Evolutionary conservation across 2,797 vertebrate genomes (phyloP).

Genomic region (Acipenser oxyrinchus): DNA sequence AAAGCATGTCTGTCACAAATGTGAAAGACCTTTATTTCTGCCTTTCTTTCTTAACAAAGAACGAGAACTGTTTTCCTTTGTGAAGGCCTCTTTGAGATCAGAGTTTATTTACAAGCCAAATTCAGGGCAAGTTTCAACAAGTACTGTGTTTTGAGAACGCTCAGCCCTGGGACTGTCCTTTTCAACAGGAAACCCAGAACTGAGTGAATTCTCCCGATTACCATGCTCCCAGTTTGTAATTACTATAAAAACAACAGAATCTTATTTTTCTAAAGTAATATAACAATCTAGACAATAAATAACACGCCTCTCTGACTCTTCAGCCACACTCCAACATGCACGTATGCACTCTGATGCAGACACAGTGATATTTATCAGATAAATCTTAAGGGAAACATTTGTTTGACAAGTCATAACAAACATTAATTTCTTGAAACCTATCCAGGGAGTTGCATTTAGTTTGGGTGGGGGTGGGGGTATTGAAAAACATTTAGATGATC

Average conservation of each 20-base stretch:
- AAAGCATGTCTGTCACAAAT: too few species aligned
- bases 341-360: slow-evolving; percentile 30
- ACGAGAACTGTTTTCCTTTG: too few species aligned
- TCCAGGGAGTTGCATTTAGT: slow-evolving; percentile 9
- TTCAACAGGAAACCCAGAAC: too few species aligned
- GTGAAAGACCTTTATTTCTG: too few species aligned
- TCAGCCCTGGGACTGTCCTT: too few species aligned
- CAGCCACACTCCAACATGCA: slow-evolving; percentile 29
- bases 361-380: slow-evolving; percentile 25
- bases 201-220: too few species aligned
- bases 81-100: too few species aligned
- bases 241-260: not conserved
- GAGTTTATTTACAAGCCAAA: too few species aligned
- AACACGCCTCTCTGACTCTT: not conserved
- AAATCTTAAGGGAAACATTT: slow-evolving; percentile 30
- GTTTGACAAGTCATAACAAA: slow-evolving; percentile 21
- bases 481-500: too few species aligned
- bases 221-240: not conserved
- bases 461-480: not conserved
- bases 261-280: not conserved
- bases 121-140: too few species aligned
- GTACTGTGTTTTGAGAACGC: too few species aligned
- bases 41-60: too few species aligned
- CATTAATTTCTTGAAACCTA: slow-evolving; percentile 29
- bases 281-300: not conserved